A percentile compares a stretch with the other conserved stretches of the same genome.
Conservation (phyloP, 2,888 invertebrate genomes). For the Azorinus chamasolen region DNA sequence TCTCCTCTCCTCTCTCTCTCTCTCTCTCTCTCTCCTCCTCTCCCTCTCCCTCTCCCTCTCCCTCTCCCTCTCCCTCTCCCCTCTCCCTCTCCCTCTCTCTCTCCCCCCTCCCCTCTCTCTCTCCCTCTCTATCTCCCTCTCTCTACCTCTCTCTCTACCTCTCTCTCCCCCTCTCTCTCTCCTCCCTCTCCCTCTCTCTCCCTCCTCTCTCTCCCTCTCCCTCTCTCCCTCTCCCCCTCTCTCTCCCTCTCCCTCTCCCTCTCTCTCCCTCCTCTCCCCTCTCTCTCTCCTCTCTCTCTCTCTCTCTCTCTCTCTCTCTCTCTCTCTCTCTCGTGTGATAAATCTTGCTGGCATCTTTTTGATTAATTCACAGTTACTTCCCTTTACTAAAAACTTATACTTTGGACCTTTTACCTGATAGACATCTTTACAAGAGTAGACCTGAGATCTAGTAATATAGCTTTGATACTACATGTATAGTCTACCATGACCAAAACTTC, state of each 20-base stretch:
- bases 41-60: not conserved
- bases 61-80: not conserved
- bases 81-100: not conserved
- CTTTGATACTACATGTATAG: too few species aligned
- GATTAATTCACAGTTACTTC: too few species aligned
- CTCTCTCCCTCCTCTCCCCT: not conserved
- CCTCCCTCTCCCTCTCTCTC: too few species aligned
- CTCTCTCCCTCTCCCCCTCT: not conserved
- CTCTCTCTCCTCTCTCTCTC: not conserved
- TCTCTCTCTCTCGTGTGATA: too few species aligned
- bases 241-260: not conserved
- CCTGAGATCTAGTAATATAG: too few species aligned
- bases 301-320: constrained; percentile 17
- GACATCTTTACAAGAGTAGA: too few species aligned
- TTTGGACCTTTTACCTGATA: too few species aligned
- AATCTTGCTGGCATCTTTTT: too few species aligned
- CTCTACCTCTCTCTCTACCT: too few species aligned
- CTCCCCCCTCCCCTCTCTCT: not conserved
- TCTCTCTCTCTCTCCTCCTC: not conserved
- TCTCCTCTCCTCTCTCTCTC: constrained; percentile 14
- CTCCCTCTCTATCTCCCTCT: too few species aligned
- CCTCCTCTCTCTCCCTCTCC: not conserved
- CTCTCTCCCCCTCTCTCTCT: not conserved
- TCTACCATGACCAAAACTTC: too few species aligned
- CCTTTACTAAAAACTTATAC: too few species aligned